These are phyloP conservation scores for Dermolepida albohirtum DNA, from an alignment of 2,888 invertebrate genomes.

Conservation along the genomic window DNA sequence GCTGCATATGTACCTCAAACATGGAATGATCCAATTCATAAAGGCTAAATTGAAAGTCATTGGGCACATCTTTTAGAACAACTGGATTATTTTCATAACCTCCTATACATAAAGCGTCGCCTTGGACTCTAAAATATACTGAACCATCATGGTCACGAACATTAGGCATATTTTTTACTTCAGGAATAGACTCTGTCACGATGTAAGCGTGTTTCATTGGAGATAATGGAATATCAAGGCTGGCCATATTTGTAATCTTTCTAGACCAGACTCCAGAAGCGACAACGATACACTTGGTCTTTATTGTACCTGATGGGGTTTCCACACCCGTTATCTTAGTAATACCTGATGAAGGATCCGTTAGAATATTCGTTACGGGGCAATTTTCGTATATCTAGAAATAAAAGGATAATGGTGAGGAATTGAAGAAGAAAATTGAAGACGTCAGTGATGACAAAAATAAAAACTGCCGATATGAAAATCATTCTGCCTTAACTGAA, in stretches of 20 bases:
- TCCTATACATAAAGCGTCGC: conserved; percentile 85
- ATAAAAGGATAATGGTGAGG: no score
- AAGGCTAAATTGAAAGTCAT: conserved; percentile 84
- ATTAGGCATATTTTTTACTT: conserved; percentile 81
- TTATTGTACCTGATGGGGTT: conserved; percentile 80
- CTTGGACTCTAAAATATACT: conserved; percentile 86
- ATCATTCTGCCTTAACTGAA: no score
- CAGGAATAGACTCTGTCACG: conserved; percentile 82
- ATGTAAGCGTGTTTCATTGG: conserved; percentile 93
- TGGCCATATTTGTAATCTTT: conserved; percentile 76
- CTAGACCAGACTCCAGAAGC: conserved; percentile 88
- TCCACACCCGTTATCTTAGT: conserved; percentile 81
- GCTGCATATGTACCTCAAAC: conserved; percentile 81
- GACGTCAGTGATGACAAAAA: no score
- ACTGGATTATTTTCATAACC: conserved; percentile 91
- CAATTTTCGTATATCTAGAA: conserved; percentile 80
- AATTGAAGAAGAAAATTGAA: no score
- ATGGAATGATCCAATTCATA: conserved; percentile 90
- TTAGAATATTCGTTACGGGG: conserved; percentile 77
- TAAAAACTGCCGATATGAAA: no score
- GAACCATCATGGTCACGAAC: conserved; percentile 87
- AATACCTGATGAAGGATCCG: conserved; percentile 73
- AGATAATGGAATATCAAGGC: conserved; percentile 78
- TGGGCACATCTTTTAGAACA: conserved; percentile 80
- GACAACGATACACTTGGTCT: conserved; percentile 83